These are phyloP conservation scores for Corydoras sp. DNA, from an alignment of 2,113 vertebrate genomes.

Conservation along the genomic window DNA sequence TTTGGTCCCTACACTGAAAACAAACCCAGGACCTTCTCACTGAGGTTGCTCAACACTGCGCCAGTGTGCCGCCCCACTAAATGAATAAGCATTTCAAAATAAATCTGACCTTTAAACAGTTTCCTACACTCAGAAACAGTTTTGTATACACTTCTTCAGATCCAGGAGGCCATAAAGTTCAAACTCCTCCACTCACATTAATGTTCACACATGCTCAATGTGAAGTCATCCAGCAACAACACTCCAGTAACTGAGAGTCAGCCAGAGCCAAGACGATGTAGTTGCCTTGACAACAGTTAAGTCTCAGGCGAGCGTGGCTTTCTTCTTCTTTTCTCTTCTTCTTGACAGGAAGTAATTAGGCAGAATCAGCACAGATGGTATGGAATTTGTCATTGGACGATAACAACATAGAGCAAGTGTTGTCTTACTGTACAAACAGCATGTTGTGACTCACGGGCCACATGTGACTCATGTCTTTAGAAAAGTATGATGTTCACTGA, in stretches of 20 bases:
- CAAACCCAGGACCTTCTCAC: no score
- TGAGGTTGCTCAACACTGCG: no score
- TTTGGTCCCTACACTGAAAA: no score
- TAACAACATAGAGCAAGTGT: neutral
- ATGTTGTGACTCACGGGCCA: neutral
- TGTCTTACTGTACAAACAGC: neutral
- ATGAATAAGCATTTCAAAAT: constrained; percentile 1
- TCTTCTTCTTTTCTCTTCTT: constrained; percentile 4
- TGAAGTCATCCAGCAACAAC: constrained; percentile 10
- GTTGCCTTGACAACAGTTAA: constrained; percentile 33
- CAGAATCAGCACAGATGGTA: constrained; percentile 36
- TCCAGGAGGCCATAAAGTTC: neutral
- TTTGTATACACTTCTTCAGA: neutral
- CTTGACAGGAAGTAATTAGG: constrained; percentile 41
- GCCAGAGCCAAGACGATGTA: constrained; percentile 19
- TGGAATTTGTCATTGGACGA: constrained; percentile 16
- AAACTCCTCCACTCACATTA: constrained; percentile 14
- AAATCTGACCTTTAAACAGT: neutral
- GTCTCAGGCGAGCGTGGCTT: constrained; percentile 3
- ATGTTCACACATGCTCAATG: constrained; percentile 1
- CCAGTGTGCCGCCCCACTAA: neutral
- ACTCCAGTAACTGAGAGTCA: neutral
- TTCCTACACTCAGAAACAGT: constrained; percentile 7
- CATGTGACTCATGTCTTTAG: no score
- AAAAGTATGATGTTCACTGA: no score